A percentile compares a stretch with the other conserved stretches of the same genome.
Evolutionary conservation across 2,888 invertebrate species (phyloP).

Genomic region (Nemotelus nigrinus): DNA sequence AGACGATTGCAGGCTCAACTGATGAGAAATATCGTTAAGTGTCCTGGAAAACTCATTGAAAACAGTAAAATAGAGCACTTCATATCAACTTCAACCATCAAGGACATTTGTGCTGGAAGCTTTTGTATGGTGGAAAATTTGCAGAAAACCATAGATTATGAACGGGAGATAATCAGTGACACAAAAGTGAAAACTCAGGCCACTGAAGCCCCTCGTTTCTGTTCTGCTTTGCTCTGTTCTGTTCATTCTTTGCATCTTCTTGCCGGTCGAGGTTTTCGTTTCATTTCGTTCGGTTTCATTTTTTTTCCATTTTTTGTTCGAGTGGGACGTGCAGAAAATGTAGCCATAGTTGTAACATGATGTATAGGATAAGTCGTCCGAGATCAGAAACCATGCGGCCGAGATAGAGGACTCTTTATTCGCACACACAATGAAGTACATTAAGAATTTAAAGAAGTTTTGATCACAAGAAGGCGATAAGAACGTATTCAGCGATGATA

Average conservation of each 20-base stretch:
- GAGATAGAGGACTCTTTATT: slow-evolving; percentile 38
- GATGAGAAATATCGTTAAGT: slow-evolving; percentile 43
- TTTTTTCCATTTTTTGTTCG: not conserved
- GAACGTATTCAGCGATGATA: slow-evolving; percentile 35
- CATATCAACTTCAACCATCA: slow-evolving; percentile 44
- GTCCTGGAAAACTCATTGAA: slow-evolving; percentile 45
- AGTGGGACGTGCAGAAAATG: slow-evolving; percentile 24
- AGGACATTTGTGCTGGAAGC: slow-evolving; percentile 42
- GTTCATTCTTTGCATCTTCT: slow-evolving; percentile 5
- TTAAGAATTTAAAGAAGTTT: slow-evolving; percentile 50
- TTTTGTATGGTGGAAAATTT: slow-evolving; percentile 44
- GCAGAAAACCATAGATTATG: slow-evolving; percentile 46
- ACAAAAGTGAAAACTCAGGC: slow-evolving; percentile 43
- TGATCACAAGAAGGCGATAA: slow-evolving; percentile 48
- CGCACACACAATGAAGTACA: slow-evolving; percentile 46
- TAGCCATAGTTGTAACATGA: slow-evolving; percentile 37
- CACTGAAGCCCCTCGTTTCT: slow-evolving; percentile 19
- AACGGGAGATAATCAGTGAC: slow-evolving; percentile 44
- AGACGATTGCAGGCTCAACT: slow-evolving; percentile 41
- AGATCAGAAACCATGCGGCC: slow-evolving; percentile 37
- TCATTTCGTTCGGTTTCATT: not conserved
- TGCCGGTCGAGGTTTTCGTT: slow-evolving; percentile 17
- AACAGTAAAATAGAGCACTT: slow-evolving; percentile 45
- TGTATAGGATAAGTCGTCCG: slow-evolving; percentile 23
- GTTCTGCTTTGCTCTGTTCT: slow-evolving; percentile 8